Evolutionary conservation across 92 coral and sea anemone species (phyloP), one percentile per base, ranked within the genome.

Genomic region (Meandrina meandrites): DNA sequence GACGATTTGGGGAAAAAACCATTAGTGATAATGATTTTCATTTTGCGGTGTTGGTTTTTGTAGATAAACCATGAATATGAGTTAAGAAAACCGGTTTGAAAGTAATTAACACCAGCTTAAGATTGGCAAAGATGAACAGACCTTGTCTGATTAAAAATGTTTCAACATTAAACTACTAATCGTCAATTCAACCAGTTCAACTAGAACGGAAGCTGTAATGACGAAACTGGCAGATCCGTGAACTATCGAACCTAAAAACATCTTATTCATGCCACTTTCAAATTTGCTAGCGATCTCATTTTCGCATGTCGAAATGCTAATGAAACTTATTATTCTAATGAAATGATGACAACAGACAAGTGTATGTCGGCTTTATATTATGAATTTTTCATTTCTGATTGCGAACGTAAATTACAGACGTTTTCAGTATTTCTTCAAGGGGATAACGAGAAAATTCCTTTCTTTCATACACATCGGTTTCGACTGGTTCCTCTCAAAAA

Each of bases 271-370:
- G 53, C 32, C 16, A 45, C 30, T 81, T 12, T 37, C 34, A 21
- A 32, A 22, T 73, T 36, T 18, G 78, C 51, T 8, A 60, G 53
- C 30, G 32, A 67, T 27, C 30, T 45, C 56, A 19, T 81, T 81
- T 81, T 67, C 85, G 56, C 57, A 66, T 66, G 37, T 81, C 40
- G 18, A 66, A 64, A 48, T 83, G 35, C 68, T 14, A 50, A 40
- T 81, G n/a, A 53, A 81, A n/a, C 7, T 35, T 27, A 27, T 66
- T 27, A 66, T 66, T 66, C 40, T 80, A 64, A 24, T 42, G 18
- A 50, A 69, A 31, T 21, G 70, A 1, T 51, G 48, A 83, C 47
- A 8, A 31, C 66, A 70, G 68, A 34, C 67, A 51, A 48, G 30
- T 13, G 37, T 66, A 18, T 81, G n/a, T 64, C 17, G 34, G n/a